Base-by-base conservation (phyloP, 2,113 vertebrate species). In the Platichthys stellatus region DNA sequence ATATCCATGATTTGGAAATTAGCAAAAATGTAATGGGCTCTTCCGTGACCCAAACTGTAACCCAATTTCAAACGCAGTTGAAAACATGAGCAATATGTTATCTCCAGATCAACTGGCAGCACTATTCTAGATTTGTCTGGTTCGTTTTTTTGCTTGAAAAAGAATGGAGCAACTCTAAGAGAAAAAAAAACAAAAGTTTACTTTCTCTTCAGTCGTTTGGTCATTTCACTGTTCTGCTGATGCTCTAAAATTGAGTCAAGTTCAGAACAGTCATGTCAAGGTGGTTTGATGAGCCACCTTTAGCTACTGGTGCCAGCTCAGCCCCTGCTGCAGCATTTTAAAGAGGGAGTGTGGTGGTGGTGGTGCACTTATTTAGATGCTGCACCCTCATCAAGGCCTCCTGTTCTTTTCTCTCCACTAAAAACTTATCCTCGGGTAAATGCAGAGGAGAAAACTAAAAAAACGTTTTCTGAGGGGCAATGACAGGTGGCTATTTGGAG, bases 191-290 rank as follows among this genome's bases (percentile, higher is more conserved):
- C 35, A 12, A 67, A 84, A 80, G 53, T 72, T 69, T 26, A 61
- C 45, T 79, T 74, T 72, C n/a, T 49, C 38, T 65, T 61, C 47
- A 78, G 68, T 56, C 67, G 40, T 81, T 72, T 47, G 63, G 69
- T 72, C 58, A 63, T 76, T 72, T 81, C 9, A 0, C 24, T 3
- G 11, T 87, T 86, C 54, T 88, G 88, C 90, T 86, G 87, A 90
- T 58, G 60, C 83, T 81, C 69, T 56, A 35, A 68, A 85, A 76
- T 18, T 17, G 20, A 76, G 80, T 65, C 61, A 67, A 90, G 87
- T 83, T 80, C 81, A 88, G 86, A 70, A 86, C 79, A 86, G 84
- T 88, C 72, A 31, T 70, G 82, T 86, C 88, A 92, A 89, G 89
- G 85, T 90, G 81, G 80, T 83, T 81, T 23, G 3, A 80, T 47